Evolutionary conservation across 2,797 vertebrate species (phyloP), one percentile per base, ranked within the genome.

Genomic region (Euthynnus affinis): DNA sequence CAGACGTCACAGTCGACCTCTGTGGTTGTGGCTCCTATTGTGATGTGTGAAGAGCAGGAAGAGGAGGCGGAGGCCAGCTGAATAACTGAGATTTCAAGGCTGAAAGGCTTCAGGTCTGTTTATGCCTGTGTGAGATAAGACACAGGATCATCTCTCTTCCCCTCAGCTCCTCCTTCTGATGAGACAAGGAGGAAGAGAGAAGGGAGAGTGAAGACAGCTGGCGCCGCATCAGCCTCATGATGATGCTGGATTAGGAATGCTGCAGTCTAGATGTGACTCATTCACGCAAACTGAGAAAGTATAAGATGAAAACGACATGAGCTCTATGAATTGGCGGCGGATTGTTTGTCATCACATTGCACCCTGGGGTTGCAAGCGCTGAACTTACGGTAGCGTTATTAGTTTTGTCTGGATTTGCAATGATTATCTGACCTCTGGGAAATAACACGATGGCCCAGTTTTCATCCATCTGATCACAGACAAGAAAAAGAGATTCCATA

Each of bases 1-100:
- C 86, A 74, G 81, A 92, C 88, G 85, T 93, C 90, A 92, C 74
- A 87, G 66, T 74, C 29, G 29, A 83, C 81, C 82, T 92, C 74
- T 44, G 73, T n/a, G 37, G 51, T 84, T 70, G 59, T 14, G 8
- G 63, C 61, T 76, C 10, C 67, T 57, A 61, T 88, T 91, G 84
- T 86, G 17, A 57, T 27, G 42, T 65, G 64, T 78, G 56, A 49
- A 76, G 81, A 88, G 83, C 81, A 76, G 90, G 82, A 89, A 78
- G 86, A 80, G 87, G 87, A 87, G 88, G 86, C 14, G 62, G 82
- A 80, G 71, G 82, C 65, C 29, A 32, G 66, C 74, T 82, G 84
- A 87, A 90, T 89, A 63, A 64, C 78, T 18, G 44, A 81, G 80
- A 83, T 83, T 78, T 87, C 81, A 86, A 85, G 81, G 85, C 65